Percentiles rank a stretch among this genome's conserved stretches.
These are phyloP conservation scores for Amphibalanus amphitrite DNA, from an alignment of 1,140 invertebrate species.

Conservation along the genomic window DNA sequence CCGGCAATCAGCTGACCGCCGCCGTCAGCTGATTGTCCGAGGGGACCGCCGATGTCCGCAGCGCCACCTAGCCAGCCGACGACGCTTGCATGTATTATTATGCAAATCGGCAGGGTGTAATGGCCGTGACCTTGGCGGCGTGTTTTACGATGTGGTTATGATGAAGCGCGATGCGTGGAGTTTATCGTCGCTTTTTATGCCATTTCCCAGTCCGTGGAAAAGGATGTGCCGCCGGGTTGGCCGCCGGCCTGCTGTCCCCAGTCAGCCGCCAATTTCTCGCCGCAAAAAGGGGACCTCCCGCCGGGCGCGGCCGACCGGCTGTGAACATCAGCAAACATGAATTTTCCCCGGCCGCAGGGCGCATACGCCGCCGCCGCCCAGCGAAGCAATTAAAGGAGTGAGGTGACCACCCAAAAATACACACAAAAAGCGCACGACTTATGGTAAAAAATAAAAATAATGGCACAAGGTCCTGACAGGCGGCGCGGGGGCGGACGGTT, in stretches of 20 bases:
- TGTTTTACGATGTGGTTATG: conserved; percentile 1
- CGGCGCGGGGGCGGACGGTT: not conserved
- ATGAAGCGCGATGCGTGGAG: not conserved
- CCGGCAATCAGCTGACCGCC: not conserved
- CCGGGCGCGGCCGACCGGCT: not conserved
- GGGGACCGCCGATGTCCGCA: not conserved
- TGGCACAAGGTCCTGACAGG: not conserved
- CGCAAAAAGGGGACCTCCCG: not conserved
- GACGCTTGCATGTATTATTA: not conserved
- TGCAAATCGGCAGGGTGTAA: not conserved
- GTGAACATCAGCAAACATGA: not conserved
- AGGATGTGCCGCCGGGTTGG: not conserved
- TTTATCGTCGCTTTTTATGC: not conserved
- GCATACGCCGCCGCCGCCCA: not conserved
- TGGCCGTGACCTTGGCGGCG: not conserved
- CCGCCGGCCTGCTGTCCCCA: too few relatives aligned
- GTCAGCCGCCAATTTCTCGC: not conserved
- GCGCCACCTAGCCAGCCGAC: not conserved
- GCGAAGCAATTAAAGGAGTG: not conserved
- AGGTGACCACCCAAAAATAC: not conserved
- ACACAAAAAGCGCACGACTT: not conserved
- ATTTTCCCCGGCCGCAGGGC: not conserved
- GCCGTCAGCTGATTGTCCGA: not conserved
- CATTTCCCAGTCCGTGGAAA: not conserved
- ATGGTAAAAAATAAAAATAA: not conserved